A percentile compares a stretch with the other conserved stretches of the same genome.
These are phyloP conservation scores for Acrocephalus kingi DNA, from an alignment of 2,113 vertebrate genomes.

Conservation along the genomic window DNA sequence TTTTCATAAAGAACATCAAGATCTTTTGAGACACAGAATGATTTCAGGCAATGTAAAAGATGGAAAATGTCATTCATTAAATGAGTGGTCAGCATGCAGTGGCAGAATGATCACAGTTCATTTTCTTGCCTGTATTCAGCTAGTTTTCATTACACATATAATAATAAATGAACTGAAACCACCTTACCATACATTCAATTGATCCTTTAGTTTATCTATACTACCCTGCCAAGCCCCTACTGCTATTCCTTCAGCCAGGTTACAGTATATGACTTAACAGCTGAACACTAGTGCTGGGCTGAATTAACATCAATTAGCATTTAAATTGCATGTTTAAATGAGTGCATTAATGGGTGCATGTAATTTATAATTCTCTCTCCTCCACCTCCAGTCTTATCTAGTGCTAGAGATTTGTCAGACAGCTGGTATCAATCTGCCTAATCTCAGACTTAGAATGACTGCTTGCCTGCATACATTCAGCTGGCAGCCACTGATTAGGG, in stretches of 20 bases:
- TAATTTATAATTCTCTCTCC: constrained; percentile 36
- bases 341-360: constrained; percentile 20
- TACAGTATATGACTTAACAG: background rate
- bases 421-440: constrained; percentile 45
- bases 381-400: constrained; percentile 24
- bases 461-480: constrained; percentile 2
- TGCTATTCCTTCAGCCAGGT: background rate
- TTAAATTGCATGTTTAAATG: constrained; percentile 58
- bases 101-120: background rate
- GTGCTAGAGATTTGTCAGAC: constrained; percentile 34
- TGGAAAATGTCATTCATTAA: background rate
- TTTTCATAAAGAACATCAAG: background rate
- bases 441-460: constrained; percentile 40
- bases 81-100: background rate
- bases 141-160: background rate
- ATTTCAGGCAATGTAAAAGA: background rate
- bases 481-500: constrained; percentile 15
- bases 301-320: constrained; percentile 69
- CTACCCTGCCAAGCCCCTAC: background rate
- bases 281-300: background rate
- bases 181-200: background rate
- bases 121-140: background rate
- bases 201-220: background rate
- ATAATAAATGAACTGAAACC: background rate
- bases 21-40: background rate